Evolutionary conservation across 2,113 vertebrate genomes (phyloP).

Genomic region (Coryphaenoides rupestris): DNA sequence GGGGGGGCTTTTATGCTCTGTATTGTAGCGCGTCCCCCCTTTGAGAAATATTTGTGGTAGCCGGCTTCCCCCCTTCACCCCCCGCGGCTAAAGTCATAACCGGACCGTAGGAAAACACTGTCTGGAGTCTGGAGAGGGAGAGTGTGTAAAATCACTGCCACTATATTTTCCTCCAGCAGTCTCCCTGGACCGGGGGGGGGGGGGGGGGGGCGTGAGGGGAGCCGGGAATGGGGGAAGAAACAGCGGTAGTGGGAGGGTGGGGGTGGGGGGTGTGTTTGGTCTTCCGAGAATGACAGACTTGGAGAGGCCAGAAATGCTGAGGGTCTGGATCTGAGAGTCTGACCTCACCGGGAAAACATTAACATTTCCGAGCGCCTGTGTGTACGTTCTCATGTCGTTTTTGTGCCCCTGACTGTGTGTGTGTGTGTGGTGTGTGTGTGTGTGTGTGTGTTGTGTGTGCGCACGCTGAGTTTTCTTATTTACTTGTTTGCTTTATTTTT

Average conservation of each 20-base stretch:
- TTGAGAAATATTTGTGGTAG: conserved; percentile 62
- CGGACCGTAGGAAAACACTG: conserved; percentile 64
- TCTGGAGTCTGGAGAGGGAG: conserved; percentile 67
- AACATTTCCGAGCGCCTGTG: conserved; percentile 35
- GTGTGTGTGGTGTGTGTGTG: neutral
- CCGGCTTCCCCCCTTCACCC: conserved; percentile 57
- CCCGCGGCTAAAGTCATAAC: conserved; percentile 67
- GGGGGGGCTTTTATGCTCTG: conserved; percentile 63
- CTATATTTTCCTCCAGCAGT: conserved; percentile 48
- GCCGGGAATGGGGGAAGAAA: conserved; percentile 12
- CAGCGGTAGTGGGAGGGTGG: neutral
- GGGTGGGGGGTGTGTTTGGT: conserved; percentile 40
- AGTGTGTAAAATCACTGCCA: conserved; percentile 63
- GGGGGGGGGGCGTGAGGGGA: no score
- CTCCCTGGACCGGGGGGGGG: conserved; percentile 3
- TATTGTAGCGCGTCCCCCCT: conserved; percentile 59
- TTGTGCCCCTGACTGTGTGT: neutral
- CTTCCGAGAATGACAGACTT: conserved; percentile 35
- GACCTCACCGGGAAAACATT: conserved; percentile 66
- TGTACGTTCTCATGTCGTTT: neutral
- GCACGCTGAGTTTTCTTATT: conserved; percentile 29
- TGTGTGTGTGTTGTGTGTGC: conserved; percentile 9
- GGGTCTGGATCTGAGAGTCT: conserved; percentile 61
- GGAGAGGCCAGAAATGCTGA: conserved; percentile 43
- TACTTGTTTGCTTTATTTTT: conserved; percentile 18